A percentile compares a stretch with the other conserved stretches of the same genome.
phyloP scores from a whole-genome alignment of 2,113 vertebrate species.

The Halcyon malimbica region DNA sequence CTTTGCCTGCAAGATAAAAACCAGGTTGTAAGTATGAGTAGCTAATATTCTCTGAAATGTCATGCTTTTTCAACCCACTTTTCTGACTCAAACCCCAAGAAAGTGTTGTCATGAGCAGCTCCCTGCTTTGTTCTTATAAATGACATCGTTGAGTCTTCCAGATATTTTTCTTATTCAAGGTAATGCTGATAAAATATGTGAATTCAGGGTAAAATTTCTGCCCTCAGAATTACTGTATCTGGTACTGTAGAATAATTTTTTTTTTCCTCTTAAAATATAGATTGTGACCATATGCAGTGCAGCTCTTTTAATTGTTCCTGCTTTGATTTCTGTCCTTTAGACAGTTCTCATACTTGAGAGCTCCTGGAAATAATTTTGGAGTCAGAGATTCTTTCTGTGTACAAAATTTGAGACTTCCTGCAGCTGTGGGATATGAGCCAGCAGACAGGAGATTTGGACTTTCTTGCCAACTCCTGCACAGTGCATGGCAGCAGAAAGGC shows the following conservation, averaged over 20 bases:
- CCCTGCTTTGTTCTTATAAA: not conserved
- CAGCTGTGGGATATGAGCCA: constrained; percentile 25
- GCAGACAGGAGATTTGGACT: not conserved
- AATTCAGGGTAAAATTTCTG: not conserved
- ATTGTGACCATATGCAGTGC: not conserved
- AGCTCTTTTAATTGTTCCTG: not conserved
- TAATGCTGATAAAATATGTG: not conserved
- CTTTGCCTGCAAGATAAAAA: not conserved
- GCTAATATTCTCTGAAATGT: not conserved
- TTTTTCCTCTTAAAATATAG: not conserved
- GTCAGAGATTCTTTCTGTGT: constrained; percentile 52
- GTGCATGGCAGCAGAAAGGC: constrained; percentile 36
- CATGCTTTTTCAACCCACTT: not conserved
- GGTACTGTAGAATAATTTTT: not conserved
- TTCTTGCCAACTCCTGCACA: not conserved
- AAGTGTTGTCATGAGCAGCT: not conserved
- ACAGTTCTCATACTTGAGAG: constrained; percentile 52
- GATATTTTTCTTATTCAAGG: not conserved
- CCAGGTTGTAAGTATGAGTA: not conserved
- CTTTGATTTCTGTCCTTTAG: constrained; percentile 46
- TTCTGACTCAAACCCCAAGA: not conserved
- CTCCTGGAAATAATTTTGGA: constrained; percentile 72
- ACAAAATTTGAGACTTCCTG: constrained; percentile 67
- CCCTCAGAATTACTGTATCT: not conserved
- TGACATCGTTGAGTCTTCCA: not conserved